Evolutionary conservation across 53 echinoderm and acorn worm species (phyloP).

Genomic region (Luidia sarsii): DNA sequence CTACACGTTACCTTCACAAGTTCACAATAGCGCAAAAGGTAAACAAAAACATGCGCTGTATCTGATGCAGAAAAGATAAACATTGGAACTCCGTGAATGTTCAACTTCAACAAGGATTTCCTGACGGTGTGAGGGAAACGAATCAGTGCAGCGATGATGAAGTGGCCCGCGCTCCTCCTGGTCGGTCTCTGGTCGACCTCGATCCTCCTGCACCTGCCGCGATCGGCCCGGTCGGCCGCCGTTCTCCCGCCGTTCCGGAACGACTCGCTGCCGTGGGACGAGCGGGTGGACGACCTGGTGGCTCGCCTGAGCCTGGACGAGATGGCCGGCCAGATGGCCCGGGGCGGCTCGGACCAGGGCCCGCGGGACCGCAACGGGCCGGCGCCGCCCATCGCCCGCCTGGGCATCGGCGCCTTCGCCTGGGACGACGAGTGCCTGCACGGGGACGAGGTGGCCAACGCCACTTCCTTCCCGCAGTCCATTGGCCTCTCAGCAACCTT

Average conservation of each 20-base stretch:
- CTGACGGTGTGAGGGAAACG: no score
- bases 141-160: no score
- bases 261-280: slow-evolving; percentile 80
- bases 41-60: no score
- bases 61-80: no score
- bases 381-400: slow-evolving; percentile 74
- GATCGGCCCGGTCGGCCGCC: no score
- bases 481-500: slow-evolving; percentile 89
- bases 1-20: no score
- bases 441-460: slow-evolving; percentile 81
- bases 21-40: no score
- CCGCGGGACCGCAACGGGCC: slow-evolving; percentile 70
- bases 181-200: no score
- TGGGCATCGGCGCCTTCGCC: slow-evolving; percentile 76
- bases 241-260: slow-evolving; percentile 92
- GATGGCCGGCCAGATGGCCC: slow-evolving; percentile 64
- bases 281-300: slow-evolving; percentile 77
- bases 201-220: no score
- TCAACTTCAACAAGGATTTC: no score
- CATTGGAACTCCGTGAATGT: no score
- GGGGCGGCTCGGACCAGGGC: slow-evolving; percentile 64
- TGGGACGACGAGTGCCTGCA: slow-evolving; percentile 94
- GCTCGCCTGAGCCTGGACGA: slow-evolving; percentile 29
- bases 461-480: slow-evolving; percentile 90
- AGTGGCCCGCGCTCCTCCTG: no score